Conservation (phyloP, 2,113 vertebrate genomes). For the Centrocercus urophasianus region DNA sequence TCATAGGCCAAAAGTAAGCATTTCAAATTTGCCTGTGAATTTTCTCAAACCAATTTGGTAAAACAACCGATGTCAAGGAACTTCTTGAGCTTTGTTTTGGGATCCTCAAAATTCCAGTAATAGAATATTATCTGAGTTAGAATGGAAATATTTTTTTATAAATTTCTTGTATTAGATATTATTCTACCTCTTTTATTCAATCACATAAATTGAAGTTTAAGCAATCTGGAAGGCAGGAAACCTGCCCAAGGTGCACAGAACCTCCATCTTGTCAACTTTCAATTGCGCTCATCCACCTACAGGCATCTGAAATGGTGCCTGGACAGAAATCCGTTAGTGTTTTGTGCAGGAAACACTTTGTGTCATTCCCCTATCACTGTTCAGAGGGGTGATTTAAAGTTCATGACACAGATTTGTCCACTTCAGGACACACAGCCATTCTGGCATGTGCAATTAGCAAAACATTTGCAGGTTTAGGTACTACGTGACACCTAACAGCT, state of each 20-base stretch:
- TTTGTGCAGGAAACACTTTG: background rate
- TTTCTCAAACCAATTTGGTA: background rate
- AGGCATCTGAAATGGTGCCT: background rate
- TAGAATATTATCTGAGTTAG: background rate
- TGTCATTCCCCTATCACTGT: accelerated
- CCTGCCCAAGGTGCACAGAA: background rate
- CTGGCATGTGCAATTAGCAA: background rate
- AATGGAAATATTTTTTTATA: background rate
- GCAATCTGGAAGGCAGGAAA: background rate
- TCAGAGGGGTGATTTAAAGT: background rate
- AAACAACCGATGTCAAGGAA: background rate
- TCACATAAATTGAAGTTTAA: background rate
- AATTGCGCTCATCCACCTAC: background rate
- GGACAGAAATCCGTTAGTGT: background rate
- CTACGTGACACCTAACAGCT: background rate
- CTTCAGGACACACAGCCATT: background rate
- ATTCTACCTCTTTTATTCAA: background rate
- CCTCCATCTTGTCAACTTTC: background rate
- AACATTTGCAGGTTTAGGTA: background rate
- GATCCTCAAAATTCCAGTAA: background rate
- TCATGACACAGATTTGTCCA: background rate
- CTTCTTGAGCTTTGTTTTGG: background rate
- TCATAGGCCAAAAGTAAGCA: background rate
- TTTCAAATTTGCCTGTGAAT: background rate
- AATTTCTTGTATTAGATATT: background rate